A percentile compares a stretch with the other conserved stretches of the same genome.
These are phyloP conservation scores for Iphiclides podalirius DNA, from an alignment of 2,888 invertebrate genomes.

Conservation along the genomic window DNA sequence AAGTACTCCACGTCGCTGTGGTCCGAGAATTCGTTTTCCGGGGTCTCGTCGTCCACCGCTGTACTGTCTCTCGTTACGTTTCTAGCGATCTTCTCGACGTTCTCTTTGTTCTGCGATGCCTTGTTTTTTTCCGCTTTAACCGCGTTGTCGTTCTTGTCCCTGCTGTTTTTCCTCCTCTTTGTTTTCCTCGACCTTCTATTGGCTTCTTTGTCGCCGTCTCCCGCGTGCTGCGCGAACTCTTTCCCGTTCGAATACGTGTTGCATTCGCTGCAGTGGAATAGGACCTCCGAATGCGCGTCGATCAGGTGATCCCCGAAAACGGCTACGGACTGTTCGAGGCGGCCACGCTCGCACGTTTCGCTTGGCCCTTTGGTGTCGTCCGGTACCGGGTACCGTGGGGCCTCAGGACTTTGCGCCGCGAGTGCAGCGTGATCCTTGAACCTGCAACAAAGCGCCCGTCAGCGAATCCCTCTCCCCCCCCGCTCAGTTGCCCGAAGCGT, in stretches of 20 bases:
- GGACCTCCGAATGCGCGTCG: conserved; percentile 43
- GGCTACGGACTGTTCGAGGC: conserved; percentile 22
- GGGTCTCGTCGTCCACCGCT: conserved; percentile 1
- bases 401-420: not conserved
- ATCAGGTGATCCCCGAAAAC: conserved; percentile 46
- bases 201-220: conserved; percentile 8
- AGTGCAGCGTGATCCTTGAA: conserved; percentile 26
- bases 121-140: not conserved
- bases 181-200: conserved; percentile 2
- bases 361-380: conserved; percentile 20
- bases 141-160: conserved; percentile 4
- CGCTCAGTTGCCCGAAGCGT: conserved; percentile 18
- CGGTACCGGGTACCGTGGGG: not conserved
- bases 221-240: conserved; percentile 43
- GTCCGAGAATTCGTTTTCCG: conserved; percentile 46
- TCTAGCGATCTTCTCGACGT: not conserved
- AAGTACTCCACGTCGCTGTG: conserved; percentile 49
- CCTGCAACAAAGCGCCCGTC: conserved; percentile 46
- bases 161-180: conserved; percentile 9
- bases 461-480: conserved; percentile 3
- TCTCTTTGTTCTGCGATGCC: conserved; percentile 9
- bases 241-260: conserved; percentile 49
- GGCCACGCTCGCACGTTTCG: conserved; percentile 43
- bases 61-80: not conserved
- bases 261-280: conserved; percentile 68